Conservation (phyloP, 2,797 vertebrate genomes). For the Xiphophorus birchmanni region DNA sequence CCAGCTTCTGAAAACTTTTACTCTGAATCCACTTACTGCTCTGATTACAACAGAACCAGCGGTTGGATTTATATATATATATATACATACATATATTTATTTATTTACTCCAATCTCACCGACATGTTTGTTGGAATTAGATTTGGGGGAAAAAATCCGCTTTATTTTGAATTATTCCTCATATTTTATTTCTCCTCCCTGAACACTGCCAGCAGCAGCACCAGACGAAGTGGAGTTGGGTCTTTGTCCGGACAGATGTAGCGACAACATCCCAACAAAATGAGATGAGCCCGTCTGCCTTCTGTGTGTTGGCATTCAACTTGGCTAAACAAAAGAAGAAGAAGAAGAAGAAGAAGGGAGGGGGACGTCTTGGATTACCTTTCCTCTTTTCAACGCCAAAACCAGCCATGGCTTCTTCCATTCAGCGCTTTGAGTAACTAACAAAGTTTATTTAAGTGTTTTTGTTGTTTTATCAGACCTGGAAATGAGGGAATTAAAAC, state of each 20-base stretch:
- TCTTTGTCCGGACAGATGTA: conserved; percentile 88
- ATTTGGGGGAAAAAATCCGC: conserved; percentile 39
- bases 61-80: conserved; percentile 17
- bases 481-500: conserved; percentile 53
- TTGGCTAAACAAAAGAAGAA: conserved; percentile 78
- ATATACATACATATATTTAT: not conserved
- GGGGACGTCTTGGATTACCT: conserved; percentile 83
- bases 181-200: conserved; percentile 47
- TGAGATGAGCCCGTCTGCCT: conserved; percentile 80
- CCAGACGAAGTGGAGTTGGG: conserved; percentile 81
- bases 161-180: conserved; percentile 61
- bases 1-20: conserved; percentile 27
- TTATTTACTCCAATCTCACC: conserved; percentile 48
- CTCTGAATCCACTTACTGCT: not conserved
- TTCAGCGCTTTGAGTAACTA: conserved; percentile 63
- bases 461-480: conserved; percentile 50
- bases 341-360: not conserved
- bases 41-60: conserved; percentile 36
- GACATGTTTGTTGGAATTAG: conserved; percentile 42
- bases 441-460: conserved; percentile 70
- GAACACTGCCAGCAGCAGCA: conserved; percentile 75
- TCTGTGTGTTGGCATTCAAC: conserved; percentile 83
- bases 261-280: conserved; percentile 89
- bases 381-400: conserved; percentile 70
- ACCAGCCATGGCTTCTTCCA: conserved; percentile 23